Evolutionary conservation across 2,113 vertebrate genomes (phyloP).

Genomic region (Neolamprologus sp.): DNA sequence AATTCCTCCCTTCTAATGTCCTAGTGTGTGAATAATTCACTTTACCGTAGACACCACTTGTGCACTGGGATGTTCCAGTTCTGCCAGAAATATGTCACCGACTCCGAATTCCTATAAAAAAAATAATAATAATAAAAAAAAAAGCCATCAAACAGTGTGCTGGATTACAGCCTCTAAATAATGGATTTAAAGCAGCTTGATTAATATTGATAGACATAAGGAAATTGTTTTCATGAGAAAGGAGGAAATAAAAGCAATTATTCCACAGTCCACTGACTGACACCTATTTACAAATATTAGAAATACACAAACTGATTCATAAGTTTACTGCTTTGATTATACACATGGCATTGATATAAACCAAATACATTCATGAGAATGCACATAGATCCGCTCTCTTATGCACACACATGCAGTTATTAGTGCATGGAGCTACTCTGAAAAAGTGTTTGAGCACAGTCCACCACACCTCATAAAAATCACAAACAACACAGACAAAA

Average conservation of each 20-base stretch:
- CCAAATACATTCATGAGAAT: not conserved
- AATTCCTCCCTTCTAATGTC: not conserved
- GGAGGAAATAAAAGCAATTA: not conserved
- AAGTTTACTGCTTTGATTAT: not conserved
- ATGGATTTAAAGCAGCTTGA: not conserved
- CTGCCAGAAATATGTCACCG: slow-evolving; percentile 88
- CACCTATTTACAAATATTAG: not conserved
- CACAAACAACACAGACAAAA: not conserved
- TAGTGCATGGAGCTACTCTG: not conserved
- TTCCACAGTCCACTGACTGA: not conserved
- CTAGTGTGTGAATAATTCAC: slow-evolving; percentile 60
- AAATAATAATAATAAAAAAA: fast-evolving
- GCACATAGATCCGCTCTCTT: not conserved
- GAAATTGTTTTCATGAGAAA: not conserved
- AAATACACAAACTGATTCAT: not conserved
- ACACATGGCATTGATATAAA: not conserved
- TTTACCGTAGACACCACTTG: slow-evolving; percentile 89
- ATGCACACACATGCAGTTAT: not conserved
- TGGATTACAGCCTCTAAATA: not conserved
- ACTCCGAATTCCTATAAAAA: slow-evolving; percentile 81
- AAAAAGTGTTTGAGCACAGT: not conserved
- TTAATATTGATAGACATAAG: not conserved
- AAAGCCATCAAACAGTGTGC: not conserved
- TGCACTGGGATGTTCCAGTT: slow-evolving; percentile 96
- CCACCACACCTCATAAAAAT: not conserved